These are phyloP conservation scores for Pyrochroa serraticornis DNA, from an alignment of 2,888 invertebrate species.

Conservation along the genomic window DNA sequence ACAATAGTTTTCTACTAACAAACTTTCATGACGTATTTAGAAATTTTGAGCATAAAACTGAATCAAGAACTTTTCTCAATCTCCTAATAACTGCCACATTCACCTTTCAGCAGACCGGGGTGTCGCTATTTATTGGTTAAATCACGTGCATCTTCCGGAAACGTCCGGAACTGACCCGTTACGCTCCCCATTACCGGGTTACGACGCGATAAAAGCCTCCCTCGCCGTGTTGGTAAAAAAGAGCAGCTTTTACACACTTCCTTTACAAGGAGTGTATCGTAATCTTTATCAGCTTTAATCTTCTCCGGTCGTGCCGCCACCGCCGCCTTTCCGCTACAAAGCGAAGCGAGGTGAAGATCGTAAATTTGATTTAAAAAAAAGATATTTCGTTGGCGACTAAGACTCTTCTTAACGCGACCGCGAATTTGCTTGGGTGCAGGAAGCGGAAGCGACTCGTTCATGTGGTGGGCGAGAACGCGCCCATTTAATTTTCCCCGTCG, in stretches of 20 bases:
- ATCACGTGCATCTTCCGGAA: conserved; percentile 53
- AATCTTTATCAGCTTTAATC: conserved; percentile 30
- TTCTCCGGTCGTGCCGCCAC: conserved; percentile 10
- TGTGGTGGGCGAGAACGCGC: conserved; percentile 9
- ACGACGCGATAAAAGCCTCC: conserved; percentile 54
- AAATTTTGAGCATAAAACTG: too few species aligned
- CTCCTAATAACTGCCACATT: too few species aligned
- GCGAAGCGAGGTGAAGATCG: conserved; percentile 1
- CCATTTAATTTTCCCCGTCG: conserved; percentile 12
- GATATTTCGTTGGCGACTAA: neutral
- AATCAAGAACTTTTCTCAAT: neutral
- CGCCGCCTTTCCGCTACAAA: conserved; percentile 1
- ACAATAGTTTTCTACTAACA: too few species aligned
- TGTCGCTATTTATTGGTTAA: conserved; percentile 46
- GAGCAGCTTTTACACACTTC: conserved; percentile 40
- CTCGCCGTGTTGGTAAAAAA: conserved; percentile 35
- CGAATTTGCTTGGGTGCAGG: neutral
- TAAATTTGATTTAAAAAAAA: neutral
- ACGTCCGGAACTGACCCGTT: conserved; percentile 54
- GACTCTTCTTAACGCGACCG: neutral
- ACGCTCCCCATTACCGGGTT: conserved; percentile 51
- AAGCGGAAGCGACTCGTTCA: conserved; percentile 11
- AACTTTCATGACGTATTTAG: too few species aligned
- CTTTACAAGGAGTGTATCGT: conserved; percentile 29
- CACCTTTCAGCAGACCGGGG: neutral